These are phyloP conservation scores for Simalia tracyae DNA, from an alignment of 2,797 vertebrate species.

Conservation along the genomic window DNA sequence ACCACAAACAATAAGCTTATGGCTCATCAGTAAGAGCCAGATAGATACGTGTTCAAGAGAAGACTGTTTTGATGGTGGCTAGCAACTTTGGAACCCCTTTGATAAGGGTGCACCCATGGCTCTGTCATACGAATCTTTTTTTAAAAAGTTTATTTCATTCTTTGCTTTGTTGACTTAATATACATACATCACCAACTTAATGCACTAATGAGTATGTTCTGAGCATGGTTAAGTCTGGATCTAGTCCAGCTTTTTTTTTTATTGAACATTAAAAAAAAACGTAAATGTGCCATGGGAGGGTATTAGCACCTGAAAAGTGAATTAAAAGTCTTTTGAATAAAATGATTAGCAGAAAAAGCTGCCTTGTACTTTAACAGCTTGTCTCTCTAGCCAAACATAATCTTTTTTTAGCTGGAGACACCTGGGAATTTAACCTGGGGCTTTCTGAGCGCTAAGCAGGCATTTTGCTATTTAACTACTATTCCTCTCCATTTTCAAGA, in stretches of 20 bases:
- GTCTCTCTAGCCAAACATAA: not conserved
- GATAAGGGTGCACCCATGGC: no score
- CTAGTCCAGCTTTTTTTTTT: not conserved
- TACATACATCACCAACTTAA: no score
- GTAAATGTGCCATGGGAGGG: not conserved
- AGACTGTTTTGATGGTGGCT: not conserved
- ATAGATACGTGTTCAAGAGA: not conserved
- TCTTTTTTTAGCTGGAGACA: no score
- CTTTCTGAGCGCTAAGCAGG: not conserved
- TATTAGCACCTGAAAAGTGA: not conserved
- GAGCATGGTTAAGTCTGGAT: not conserved
- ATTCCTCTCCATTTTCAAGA: not conserved
- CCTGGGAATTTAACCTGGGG: not conserved
- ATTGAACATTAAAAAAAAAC: not conserved
- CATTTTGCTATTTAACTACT: not conserved
- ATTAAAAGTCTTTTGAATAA: not conserved
- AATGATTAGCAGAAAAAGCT: not conserved
- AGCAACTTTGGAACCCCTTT: no score
- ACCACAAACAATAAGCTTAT: not conserved
- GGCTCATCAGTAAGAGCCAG: not conserved
- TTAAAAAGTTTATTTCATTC: no score
- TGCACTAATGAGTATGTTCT: not conserved
- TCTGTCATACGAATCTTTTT: no score
- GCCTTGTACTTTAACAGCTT: not conserved
- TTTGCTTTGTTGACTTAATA: no score